Base-by-base conservation (phyloP, 2,113 vertebrate genomes). In the Ptilorrhoa leucosticta region DNA sequence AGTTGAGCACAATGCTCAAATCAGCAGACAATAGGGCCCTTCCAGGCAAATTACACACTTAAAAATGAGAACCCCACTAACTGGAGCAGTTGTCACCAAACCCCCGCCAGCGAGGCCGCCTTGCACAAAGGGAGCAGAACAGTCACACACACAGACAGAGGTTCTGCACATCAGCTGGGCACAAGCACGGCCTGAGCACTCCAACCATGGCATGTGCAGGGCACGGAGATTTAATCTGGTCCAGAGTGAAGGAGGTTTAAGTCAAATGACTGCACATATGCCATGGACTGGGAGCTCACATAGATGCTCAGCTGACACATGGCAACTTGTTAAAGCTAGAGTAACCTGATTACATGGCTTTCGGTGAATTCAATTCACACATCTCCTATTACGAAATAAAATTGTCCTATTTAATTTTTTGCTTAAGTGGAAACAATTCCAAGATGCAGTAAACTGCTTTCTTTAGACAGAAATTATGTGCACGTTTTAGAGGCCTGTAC, bases 61-160 rank as follows among this genome's bases (percentile, higher is more conserved):
- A 5, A 64, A 87, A 69, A 47, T 28, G 53, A 89, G 93, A 85
- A 33, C 11, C 53, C 77, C 70, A 27, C 35, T 51, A 68, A 75
- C 6, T 12, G n/a, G 12, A 85, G 65, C 56, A 50, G 37, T 65
- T 37, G 45, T 21, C 73, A 71, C 40, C 40, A 33, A 16, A 19
- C 31, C 39, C 12, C 31, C 14, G 10, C 7, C 35, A 50, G 78
- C 9, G 6, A 78, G 76, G 86, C 58, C 9, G 45, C 40, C 63
- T 18, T 31, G 82, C 40, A 61, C 37, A 19, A 4, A 63, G 50
- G 64, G 31, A 77, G 33, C 37, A 9, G 4, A 31, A 1, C 2
- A 17, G 48, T 33, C 39, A 26, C 15, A 1, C 30, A 23, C 11
- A 1, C 0, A 2, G 28, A 8, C 8, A 2, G 54, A 23, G 63